Evolutionary conservation across 2,888 invertebrate genomes (phyloP).

Genomic region (Anticlea derivata): DNA sequence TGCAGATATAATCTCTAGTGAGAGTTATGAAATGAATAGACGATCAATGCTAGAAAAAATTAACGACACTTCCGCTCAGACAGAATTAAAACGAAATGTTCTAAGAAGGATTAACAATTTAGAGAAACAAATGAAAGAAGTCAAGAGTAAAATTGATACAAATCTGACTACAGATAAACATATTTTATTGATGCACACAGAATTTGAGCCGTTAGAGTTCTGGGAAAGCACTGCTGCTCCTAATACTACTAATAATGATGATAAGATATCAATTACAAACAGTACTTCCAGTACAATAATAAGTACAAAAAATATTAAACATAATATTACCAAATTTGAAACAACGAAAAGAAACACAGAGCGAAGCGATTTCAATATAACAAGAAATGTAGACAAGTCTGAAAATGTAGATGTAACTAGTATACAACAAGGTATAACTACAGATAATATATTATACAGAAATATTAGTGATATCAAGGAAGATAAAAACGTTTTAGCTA

Average conservation of each 20-base stretch:
- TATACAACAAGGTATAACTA: background rate
- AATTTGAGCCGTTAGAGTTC: background rate
- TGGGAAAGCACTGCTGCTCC: background rate
- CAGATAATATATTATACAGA: too few species aligned
- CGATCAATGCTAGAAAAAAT: background rate
- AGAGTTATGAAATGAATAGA: conserved; percentile 13
- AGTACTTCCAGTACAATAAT: background rate
- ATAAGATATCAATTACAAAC: background rate
- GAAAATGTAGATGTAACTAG: background rate
- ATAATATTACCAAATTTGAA: background rate
- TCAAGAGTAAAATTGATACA: conserved; percentile 4
- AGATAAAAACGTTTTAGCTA: background rate
- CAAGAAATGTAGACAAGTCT: background rate
- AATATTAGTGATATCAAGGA: background rate
- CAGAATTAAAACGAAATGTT: conserved; percentile 7
- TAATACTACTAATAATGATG: background rate
- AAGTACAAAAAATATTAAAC: background rate
- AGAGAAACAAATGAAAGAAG: conserved; percentile 16
- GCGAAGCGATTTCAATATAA: background rate
- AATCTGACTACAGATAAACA: background rate
- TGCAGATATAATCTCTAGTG: conserved; percentile 27
- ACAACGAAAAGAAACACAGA: background rate
- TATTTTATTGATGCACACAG: background rate
- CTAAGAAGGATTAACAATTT: conserved; percentile 12
- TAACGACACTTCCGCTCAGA: background rate